Evolutionary conservation across 2,888 invertebrate genomes (phyloP).

Genomic region (Drosophila testacea): DNA sequence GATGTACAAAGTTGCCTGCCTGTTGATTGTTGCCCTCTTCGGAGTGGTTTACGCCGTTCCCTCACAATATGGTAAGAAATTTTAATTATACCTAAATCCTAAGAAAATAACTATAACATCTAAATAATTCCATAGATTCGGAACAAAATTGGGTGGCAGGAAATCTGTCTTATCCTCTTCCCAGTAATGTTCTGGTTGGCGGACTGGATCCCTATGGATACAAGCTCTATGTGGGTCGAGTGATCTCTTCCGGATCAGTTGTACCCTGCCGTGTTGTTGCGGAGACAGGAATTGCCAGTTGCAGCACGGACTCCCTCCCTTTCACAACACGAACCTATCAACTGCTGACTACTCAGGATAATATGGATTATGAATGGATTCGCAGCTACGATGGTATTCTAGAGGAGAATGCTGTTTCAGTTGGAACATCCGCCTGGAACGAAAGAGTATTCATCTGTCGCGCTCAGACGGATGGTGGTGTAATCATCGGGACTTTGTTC

Average conservation of each 20-base stretch:
- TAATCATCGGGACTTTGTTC: constrained; percentile 39
- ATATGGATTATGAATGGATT: constrained; percentile 43
- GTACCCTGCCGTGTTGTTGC: constrained; percentile 55
- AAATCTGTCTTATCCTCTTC: constrained; percentile 47
- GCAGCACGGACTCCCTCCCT: constrained; percentile 30
- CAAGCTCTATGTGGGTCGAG: constrained; percentile 53
- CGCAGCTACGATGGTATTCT: constrained; percentile 56
- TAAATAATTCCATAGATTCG: background rate
- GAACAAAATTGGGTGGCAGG: constrained; percentile 49
- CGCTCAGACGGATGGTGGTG: background rate
- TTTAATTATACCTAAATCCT: too few relatives aligned
- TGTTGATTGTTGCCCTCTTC: constrained; percentile 8
- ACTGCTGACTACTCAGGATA: constrained; percentile 30
- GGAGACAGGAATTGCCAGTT: constrained; percentile 49
- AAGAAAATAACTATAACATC: background rate
- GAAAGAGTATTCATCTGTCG: constrained; percentile 6
- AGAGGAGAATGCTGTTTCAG: constrained; percentile 43
- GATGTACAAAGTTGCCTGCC: constrained; percentile 13
- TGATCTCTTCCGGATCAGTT: constrained; percentile 19
- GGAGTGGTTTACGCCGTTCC: constrained; percentile 14
- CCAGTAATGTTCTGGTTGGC: constrained; percentile 44
- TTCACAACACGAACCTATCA: constrained; percentile 34
- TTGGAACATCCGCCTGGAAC: constrained; percentile 42
- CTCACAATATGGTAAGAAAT: constrained; percentile 7
- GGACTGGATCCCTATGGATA: constrained; percentile 58